phyloP scores from a whole-genome alignment of 2,888 invertebrate species.

The Orthosia gracilis region DNA sequence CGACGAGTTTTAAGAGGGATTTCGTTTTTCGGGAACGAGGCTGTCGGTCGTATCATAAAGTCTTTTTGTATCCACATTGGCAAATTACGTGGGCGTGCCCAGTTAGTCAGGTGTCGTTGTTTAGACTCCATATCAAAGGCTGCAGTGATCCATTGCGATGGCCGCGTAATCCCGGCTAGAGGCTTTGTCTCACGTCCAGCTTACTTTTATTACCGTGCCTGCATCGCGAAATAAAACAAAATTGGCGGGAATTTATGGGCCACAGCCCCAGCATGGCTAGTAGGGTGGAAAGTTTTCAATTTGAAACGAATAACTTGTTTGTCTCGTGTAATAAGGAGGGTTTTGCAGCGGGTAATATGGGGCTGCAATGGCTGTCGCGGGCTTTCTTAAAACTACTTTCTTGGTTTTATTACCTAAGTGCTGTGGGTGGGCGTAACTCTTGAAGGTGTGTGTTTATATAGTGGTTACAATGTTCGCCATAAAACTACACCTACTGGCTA shows the following conservation, averaged over 20 bases:
- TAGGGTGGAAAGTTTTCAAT: conserved; percentile 91
- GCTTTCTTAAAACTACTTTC: conserved; percentile 90
- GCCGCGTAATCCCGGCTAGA: conserved; percentile 88
- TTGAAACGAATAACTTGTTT: conserved; percentile 91
- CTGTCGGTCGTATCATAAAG: conserved; percentile 62
- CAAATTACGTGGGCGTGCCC: conserved; percentile 67
- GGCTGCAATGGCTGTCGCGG: conserved; percentile 87
- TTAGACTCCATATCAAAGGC: conserved; percentile 86
- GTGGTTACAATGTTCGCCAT: conserved; percentile 67
- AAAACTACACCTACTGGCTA: conserved; percentile 53
- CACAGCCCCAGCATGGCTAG: conserved; percentile 87
- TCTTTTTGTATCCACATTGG: conserved; percentile 57
- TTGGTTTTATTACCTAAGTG: conserved; percentile 89
- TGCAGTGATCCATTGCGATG: conserved; percentile 89
- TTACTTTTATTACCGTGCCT: conserved; percentile 91
- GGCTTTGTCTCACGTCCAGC: conserved; percentile 91
- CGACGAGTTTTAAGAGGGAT: conserved; percentile 74
- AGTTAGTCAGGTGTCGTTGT: conserved; percentile 84
- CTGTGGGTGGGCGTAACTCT: conserved; percentile 81
- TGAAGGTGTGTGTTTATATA: conserved; percentile 72
- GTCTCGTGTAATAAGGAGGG: conserved; percentile 89
- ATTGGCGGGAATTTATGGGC: conserved; percentile 91
- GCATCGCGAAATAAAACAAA: conserved; percentile 91
- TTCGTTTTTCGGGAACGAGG: conserved; percentile 70
- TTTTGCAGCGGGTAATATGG: conserved; percentile 87